Evolutionary conservation across 2,113 vertebrate species (phyloP).

Genomic region (Amphiprion percula): DNA sequence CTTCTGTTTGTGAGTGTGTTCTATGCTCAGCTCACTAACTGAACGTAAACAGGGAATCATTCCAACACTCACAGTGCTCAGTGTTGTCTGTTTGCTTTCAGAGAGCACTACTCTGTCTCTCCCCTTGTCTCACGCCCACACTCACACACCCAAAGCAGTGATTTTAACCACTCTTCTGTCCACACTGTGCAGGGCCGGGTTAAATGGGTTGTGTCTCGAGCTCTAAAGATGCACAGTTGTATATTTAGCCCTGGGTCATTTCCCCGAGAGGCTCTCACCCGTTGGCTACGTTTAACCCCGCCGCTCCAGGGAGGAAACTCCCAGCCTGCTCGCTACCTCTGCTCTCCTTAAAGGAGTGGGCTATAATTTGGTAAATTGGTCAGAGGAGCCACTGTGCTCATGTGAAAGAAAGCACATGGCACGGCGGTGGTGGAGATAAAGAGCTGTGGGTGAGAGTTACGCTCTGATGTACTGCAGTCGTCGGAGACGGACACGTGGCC

Average conservation of each 20-base stretch:
- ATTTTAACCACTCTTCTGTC: slow-evolving; percentile 51
- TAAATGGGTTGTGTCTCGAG: slow-evolving; percentile 58
- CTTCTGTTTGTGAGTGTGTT: neutral
- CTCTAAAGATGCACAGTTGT: slow-evolving; percentile 66
- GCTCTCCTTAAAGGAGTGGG: slow-evolving; percentile 34
- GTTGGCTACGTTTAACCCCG: slow-evolving; percentile 62
- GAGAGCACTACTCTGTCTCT: neutral
- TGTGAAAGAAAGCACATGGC: slow-evolving; percentile 69
- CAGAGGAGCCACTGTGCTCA: slow-evolving; percentile 65
- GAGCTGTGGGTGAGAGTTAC: slow-evolving; percentile 23
- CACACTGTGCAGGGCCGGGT: slow-evolving; percentile 37
- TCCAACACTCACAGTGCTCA: slow-evolving; percentile 11
- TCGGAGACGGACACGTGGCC: slow-evolving; percentile 14
- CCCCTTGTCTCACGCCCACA: slow-evolving; percentile 45
- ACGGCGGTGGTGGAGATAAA: slow-evolving; percentile 2
- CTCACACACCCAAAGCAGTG: slow-evolving; percentile 52
- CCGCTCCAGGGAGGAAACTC: slow-evolving; percentile 62
- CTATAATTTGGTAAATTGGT: slow-evolving; percentile 74
- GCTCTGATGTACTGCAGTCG: neutral
- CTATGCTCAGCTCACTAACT: neutral
- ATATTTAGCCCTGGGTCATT: slow-evolving; percentile 81
- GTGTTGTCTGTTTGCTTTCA: slow-evolving; percentile 20
- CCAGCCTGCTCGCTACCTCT: slow-evolving; percentile 55
- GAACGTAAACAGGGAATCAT: slow-evolving; percentile 37
- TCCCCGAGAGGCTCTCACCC: slow-evolving; percentile 55